A percentile compares a stretch with the other conserved stretches of the same genome.
Evolutionary conservation across 2,797 vertebrate species (phyloP).

Genomic region (Takifugu rubripes): DNA sequence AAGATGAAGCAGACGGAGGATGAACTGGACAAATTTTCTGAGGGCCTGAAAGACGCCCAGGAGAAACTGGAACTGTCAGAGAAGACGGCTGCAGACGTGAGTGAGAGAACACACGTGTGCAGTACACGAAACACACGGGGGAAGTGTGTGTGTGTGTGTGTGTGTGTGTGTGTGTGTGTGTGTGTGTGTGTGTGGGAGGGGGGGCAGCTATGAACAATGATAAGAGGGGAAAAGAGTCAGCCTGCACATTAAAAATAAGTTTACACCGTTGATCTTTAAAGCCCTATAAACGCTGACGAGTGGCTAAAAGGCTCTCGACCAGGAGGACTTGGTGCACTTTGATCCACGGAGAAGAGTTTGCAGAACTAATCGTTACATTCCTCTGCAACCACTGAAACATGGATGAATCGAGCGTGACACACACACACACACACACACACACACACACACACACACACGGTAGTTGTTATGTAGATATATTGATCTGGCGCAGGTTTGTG

Average conservation of each 20-base stretch:
- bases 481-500: not conserved
- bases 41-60: slow-evolving; percentile 88
- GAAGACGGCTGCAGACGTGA: slow-evolving; percentile 87
- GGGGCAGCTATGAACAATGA: no score
- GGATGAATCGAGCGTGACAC: slow-evolving; percentile 12
- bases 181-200: no score
- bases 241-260: not conserved
- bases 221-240: no score
- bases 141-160: no score
- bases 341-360: slow-evolving; percentile 42
- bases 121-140: not conserved
- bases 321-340: slow-evolving; percentile 36
- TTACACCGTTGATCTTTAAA: not conserved
- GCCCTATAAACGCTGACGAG: slow-evolving; percentile 1
- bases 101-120: slow-evolving; percentile 44
- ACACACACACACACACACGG: slow-evolving; percentile 8
- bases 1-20: slow-evolving; percentile 91
- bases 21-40: slow-evolving; percentile 90
- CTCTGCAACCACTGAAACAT: slow-evolving; percentile 61
- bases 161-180: no score
- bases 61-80: slow-evolving; percentile 91
- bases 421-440: slow-evolving; percentile 10
- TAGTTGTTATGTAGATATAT: not conserved
- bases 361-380: slow-evolving; percentile 53
- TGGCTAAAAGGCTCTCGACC: slow-evolving; percentile 6